A percentile compares a stretch with the other conserved stretches of the same genome.
Conservation (phyloP, 2,888 invertebrate genomes). For the Callyntrura guangdongensis region DNA sequence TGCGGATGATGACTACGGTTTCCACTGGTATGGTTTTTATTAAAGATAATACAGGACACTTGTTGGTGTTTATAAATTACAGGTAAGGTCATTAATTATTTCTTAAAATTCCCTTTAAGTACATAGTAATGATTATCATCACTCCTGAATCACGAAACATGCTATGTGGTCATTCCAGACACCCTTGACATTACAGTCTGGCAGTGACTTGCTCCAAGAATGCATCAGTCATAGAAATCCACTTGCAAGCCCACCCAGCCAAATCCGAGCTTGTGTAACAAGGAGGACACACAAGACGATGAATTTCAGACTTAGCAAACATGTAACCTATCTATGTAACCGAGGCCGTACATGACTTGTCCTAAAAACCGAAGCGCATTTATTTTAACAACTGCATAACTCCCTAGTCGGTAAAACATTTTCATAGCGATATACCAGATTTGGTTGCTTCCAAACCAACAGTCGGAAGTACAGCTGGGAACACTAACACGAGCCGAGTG, state of each 20-base stretch:
- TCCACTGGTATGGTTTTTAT: no score
- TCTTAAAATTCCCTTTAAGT: background rate
- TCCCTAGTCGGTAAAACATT: slow-evolving; percentile 22
- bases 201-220: slow-evolving; percentile 84
- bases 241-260: slow-evolving; percentile 14
- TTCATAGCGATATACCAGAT: slow-evolving; percentile 41
- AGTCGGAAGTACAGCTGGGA: background rate
- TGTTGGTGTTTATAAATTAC: background rate
- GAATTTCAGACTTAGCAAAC: slow-evolving; percentile 64
- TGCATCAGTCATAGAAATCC: slow-evolving; percentile 60
- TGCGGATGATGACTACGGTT: background rate
- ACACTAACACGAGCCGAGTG: slow-evolving; percentile 18
- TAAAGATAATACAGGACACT: background rate
- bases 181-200: slow-evolving; percentile 84
- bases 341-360: slow-evolving; percentile 41
- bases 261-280: background rate
- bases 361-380: slow-evolving; percentile 2
- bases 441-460: background rate
- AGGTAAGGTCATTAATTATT: background rate
- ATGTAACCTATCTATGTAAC: slow-evolving; percentile 18
- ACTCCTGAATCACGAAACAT: background rate
- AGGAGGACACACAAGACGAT: slow-evolving; percentile 40
- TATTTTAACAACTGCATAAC: no score
- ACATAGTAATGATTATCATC: background rate
- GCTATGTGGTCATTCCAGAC: slow-evolving; percentile 70